These are phyloP conservation scores for Chrosomus eos DNA, from an alignment of 2,797 vertebrate species.

Conservation along the genomic window DNA sequence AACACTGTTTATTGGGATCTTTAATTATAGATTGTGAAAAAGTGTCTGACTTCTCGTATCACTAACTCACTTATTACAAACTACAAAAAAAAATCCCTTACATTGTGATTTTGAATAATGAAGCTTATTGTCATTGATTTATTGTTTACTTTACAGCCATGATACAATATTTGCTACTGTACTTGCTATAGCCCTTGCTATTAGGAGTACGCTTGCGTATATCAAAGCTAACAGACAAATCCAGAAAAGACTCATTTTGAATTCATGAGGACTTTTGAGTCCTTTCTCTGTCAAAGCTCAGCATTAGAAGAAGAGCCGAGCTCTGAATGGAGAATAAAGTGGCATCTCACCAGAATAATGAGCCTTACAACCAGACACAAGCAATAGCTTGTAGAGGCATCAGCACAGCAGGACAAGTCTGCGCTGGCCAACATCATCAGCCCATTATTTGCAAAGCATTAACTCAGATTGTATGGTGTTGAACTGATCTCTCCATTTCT, in stretches of 20 bases:
- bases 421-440: constrained; percentile 9
- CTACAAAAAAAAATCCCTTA: no score
- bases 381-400: background rate
- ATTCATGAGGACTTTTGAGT: background rate
- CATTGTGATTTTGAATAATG: background rate
- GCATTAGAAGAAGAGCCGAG: background rate
- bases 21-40: no score
- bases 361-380: constrained; percentile 5
- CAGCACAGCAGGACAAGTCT: constrained; percentile 9
- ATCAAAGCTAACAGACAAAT: background rate
- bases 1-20: no score
- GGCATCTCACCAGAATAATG: background rate
- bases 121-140: background rate
- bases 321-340: background rate
- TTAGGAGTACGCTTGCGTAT: background rate
- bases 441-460: constrained; percentile 6
- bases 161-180: background rate
- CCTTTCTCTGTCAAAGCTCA: background rate
- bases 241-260: background rate
- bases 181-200: background rate
- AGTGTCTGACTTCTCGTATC: background rate
- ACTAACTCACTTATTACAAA: background rate
- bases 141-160: background rate
- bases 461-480: constrained; percentile 1
- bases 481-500: constrained; percentile 7